phyloP scores from a whole-genome alignment of 2,113 vertebrate species.

The Ictalurus punctatus region DNA sequence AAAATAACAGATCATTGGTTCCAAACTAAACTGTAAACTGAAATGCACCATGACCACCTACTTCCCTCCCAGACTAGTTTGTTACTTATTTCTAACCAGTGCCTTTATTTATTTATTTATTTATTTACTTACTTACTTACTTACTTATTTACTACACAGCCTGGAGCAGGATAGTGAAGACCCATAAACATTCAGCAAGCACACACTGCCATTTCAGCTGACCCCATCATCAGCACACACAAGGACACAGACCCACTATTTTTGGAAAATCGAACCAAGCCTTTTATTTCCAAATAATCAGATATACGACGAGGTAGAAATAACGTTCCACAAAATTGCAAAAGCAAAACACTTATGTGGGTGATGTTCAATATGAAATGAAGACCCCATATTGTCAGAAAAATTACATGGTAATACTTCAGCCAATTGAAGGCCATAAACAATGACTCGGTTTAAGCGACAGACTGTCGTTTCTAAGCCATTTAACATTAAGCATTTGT shows the following conservation, averaged over 20 bases:
- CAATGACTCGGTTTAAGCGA: not conserved
- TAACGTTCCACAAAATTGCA: not conserved
- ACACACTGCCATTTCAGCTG: not conserved
- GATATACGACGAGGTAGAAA: not conserved
- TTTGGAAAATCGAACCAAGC: not conserved
- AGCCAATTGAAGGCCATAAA: conserved; percentile 19
- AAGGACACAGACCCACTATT: not conserved
- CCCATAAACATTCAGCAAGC: not conserved
- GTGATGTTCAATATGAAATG: conserved; percentile 4
- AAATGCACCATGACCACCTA: conserved; percentile 87
- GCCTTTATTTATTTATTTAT: conserved; percentile 51
- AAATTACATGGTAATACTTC: conserved; percentile 14
- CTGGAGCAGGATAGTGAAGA: conserved; percentile 56
- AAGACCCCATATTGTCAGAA: not conserved
- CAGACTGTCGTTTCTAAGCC: not conserved
- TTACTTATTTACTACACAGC: conserved; percentile 36
- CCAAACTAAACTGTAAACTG: conserved; percentile 9
- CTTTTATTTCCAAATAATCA: not conserved
- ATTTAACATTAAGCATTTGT: not conserved
- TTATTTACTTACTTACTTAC: too few relatives aligned
- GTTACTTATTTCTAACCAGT: conserved; percentile 78
- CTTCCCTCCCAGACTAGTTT: conserved; percentile 78
- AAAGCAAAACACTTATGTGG: not conserved
- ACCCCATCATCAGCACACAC: not conserved
- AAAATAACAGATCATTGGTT: conserved; percentile 13